phyloP scores from a whole-genome alignment of 2,113 vertebrate genomes.

The Istiophorus platypterus region DNA sequence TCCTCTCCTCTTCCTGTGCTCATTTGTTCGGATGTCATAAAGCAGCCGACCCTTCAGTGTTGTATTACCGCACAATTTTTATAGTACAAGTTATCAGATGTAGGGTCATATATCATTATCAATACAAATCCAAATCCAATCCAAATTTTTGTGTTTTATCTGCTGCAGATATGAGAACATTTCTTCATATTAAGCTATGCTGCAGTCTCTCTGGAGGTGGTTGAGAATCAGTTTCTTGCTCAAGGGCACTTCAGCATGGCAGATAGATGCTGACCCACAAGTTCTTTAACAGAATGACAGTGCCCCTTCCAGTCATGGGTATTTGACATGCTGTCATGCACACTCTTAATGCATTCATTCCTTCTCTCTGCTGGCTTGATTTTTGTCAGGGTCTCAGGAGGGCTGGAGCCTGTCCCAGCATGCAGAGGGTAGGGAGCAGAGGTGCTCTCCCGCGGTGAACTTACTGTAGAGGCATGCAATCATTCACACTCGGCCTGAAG shows the following conservation, averaged over 20 bases:
- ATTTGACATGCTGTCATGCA: conserved; percentile 41
- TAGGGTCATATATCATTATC: conserved; percentile 36
- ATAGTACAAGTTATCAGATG: conserved; percentile 13
- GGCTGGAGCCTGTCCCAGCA: conserved; percentile 27
- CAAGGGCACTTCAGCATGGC: conserved; percentile 47
- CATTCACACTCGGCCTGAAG: conserved; percentile 53
- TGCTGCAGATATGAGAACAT: conserved; percentile 21
- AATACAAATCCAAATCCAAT: conserved; percentile 18
- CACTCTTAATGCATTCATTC: conserved; percentile 18
- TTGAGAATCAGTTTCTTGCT: conserved; percentile 21
- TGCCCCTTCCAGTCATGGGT: conserved; percentile 3
- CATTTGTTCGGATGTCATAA: conserved; percentile 27
- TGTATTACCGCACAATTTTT: conserved; percentile 16
- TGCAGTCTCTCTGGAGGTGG: conserved; percentile 17
- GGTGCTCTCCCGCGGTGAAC: conserved; percentile 28
- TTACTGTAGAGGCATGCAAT: conserved; percentile 26
- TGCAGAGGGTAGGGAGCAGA: conserved; percentile 20
- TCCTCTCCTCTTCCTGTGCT: neutral
- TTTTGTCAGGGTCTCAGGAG: conserved; percentile 36
- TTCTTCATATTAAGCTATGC: conserved; percentile 23
- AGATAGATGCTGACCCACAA: conserved; percentile 37
- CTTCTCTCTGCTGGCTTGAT: conserved; percentile 19
- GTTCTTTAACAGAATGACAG: conserved; percentile 13
- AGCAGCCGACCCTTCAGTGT: neutral
- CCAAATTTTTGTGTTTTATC: conserved; percentile 15